Conservation (phyloP, 2,888 invertebrate genomes). For the Macroteleia sp. region DNA sequence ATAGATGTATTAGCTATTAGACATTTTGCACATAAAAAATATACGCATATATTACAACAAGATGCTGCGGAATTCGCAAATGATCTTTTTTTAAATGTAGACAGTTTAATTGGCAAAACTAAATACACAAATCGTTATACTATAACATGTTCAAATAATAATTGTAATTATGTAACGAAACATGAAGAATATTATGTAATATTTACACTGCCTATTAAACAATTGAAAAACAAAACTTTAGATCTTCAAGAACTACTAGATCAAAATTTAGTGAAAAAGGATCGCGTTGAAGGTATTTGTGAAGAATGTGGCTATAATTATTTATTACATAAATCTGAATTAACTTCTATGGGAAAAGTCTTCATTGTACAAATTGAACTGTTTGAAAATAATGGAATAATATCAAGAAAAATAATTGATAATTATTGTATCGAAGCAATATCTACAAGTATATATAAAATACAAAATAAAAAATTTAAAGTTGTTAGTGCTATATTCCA, state of each 20-base stretch:
- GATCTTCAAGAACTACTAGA: no score
- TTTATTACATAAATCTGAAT: conserved; percentile 5
- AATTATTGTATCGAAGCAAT: conserved; percentile 4
- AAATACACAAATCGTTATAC: no score
- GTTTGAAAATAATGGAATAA: conserved; percentile 9
- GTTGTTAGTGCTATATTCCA: conserved; percentile 6
- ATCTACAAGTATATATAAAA: conserved; percentile 3
- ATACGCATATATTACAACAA: conserved; percentile 8
- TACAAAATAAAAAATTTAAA: not conserved
- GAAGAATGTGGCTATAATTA: conserved; percentile 3
- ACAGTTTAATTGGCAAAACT: no score
- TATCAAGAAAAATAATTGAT: not conserved
- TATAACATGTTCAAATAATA: no score
- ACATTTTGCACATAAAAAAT: conserved; percentile 14
- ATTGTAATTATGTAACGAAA: no score
- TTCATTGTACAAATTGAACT: conserved; percentile 5
- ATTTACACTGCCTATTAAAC: no score
- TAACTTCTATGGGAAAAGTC: not conserved
- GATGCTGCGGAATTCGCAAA: conserved; percentile 16
- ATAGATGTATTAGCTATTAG: conserved; percentile 18
- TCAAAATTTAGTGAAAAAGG: no score
- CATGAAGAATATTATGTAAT: no score
- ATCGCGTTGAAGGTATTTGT: conserved; percentile 11
- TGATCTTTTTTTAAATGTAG: no score
- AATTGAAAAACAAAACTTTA: no score